These are phyloP conservation scores for Macrotis lagotis DNA, from an alignment of 2,113 vertebrate species.

Conservation along the genomic window DNA sequence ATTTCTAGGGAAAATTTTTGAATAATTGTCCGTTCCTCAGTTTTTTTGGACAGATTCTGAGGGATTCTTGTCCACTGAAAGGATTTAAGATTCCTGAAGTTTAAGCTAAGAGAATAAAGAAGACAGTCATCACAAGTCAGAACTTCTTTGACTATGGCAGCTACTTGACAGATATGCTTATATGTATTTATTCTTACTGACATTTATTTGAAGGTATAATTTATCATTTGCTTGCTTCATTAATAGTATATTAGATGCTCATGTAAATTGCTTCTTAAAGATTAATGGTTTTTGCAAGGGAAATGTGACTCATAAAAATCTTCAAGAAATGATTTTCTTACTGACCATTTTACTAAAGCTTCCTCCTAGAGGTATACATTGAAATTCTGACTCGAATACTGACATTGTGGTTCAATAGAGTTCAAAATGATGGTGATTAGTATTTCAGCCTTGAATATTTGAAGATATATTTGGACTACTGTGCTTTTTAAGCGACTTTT, in stretches of 20 bases:
- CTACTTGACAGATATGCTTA: conserved; percentile 27
- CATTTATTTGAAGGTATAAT: conserved; percentile 60
- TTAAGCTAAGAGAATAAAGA: background rate
- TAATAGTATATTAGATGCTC: conserved; percentile 19
- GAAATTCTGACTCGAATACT: background rate
- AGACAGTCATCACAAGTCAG: background rate
- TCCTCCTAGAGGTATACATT: background rate
- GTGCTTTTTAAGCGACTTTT: background rate
- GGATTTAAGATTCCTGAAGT: conserved; percentile 37
- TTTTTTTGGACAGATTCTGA: background rate
- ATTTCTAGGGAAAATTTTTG: conserved; percentile 14
- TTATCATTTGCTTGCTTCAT: conserved; percentile 46
- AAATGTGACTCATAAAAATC: conserved; percentile 11
- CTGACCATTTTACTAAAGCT: background rate
- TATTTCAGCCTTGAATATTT: conserved; percentile 30
- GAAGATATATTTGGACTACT: background rate
- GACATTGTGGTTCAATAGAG: background rate
- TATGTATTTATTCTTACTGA: conserved; percentile 45
- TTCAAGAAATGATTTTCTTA: background rate
- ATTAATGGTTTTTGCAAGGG: conserved; percentile 12
- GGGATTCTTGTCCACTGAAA: background rate
- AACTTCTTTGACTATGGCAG: conserved; percentile 29
- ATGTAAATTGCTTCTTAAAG: conserved; percentile 31
- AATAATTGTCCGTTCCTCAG: background rate
- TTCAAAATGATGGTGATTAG: background rate